phyloP scores from a whole-genome alignment of 2,113 vertebrate genomes.

The Nyctibius bracteatus region DNA sequence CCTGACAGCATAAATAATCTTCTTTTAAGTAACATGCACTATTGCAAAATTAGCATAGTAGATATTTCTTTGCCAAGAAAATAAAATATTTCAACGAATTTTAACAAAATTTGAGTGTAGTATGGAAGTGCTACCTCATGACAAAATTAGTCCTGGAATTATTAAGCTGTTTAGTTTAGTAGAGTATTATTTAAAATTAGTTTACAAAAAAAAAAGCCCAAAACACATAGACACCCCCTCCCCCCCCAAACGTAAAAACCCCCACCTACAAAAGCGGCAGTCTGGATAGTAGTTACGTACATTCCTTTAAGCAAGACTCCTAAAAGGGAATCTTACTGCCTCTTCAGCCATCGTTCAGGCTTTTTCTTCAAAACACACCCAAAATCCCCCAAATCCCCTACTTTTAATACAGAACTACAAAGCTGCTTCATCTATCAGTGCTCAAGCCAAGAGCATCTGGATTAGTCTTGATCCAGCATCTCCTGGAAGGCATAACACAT shows the following conservation, averaged over 20 bases:
- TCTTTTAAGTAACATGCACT: not conserved
- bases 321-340: not conserved
- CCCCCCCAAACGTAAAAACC: not conserved
- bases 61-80: not conserved
- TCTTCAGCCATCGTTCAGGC: not conserved
- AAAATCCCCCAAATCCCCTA: not conserved
- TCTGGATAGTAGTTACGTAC: not conserved
- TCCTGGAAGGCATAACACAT: not conserved
- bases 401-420: not conserved
- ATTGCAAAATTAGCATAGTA: not conserved
- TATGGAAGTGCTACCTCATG: not conserved
- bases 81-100: not conserved
- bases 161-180: not conserved
- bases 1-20: not conserved
- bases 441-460: not conserved
- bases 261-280: not conserved
- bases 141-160: not conserved
- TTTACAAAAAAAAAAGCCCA: not conserved
- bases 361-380: not conserved
- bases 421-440: not conserved
- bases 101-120: not conserved
- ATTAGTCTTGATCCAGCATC: not conserved
- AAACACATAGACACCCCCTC: too few species aligned
- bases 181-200: not conserved
- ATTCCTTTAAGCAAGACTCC: not conserved